Base-by-base conservation (phyloP, 2,888 invertebrate genomes). In the Meteorus cinctellus region DNA sequence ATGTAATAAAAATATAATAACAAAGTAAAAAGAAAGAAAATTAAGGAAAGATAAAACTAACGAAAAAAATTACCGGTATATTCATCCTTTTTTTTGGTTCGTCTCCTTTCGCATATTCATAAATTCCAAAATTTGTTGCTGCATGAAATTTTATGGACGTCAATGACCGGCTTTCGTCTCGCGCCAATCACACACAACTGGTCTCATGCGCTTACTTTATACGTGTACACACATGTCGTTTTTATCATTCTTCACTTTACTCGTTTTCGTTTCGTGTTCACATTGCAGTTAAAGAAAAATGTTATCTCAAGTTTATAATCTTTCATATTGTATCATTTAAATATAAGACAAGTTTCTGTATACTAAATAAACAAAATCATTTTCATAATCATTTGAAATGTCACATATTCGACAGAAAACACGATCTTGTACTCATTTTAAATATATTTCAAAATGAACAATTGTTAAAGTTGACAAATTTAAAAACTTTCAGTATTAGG, bases 101-200 rank as follows among this genome's bases (percentile, higher is more conserved):
- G n/a, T 48, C n/a, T 24, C 10, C 1, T 48, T 48, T 48, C n/a
- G 48, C 4, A 55, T 55, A 19, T 55, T 19, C n/a, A 10, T 55
- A 19, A 55, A 48, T 48, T 48, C 48, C 1, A 16, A 48, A 48
- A 48, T 48, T 48, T n/a, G 48, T n/a, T 48, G 2, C 48, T 48
- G 48, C 48, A n/a, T 55, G 19, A 24, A 55, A 55, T 55, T 55
- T 55, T 55, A 55, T 55, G 19, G 41, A 72, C 31, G 72, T 72
- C 72, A 72, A 72, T 72, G 72, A 72, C 72, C 63, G 29, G 71
- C 8, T n/a, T 19, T n/a, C 55, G 19, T 62, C 27, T 62, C 29
- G n/a, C 62, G 27, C 62, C 48, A n/a, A 48, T n/a, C 55, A 55
- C 16, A 29, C n/a, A 55, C 31, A 62, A 62, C 62, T 62, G 62